phyloP scores from a whole-genome alignment of 2,113 vertebrate species.

The Physeter macrocephalus region DNA sequence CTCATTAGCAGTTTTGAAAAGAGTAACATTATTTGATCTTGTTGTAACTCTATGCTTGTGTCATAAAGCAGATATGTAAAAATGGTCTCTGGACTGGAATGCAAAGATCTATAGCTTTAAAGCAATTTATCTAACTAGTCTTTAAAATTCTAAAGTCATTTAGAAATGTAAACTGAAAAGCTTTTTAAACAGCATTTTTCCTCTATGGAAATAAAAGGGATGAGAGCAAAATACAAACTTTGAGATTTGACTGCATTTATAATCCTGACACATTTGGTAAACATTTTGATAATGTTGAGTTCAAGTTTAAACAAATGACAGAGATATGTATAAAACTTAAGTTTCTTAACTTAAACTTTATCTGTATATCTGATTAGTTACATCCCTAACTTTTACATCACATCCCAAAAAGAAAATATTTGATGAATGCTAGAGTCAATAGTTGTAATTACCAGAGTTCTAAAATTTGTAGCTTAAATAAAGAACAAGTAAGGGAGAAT shows the following conservation, averaged over 20 bases:
- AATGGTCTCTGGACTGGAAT: neutral
- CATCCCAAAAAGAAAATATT: neutral
- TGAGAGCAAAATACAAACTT: slow-evolving; percentile 41
- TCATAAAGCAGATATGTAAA: neutral
- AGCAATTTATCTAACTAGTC: slow-evolving; percentile 7
- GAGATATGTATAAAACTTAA: slow-evolving; percentile 4
- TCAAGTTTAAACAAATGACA: slow-evolving; percentile 52
- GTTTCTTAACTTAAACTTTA: slow-evolving; percentile 42
- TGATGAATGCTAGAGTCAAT: neutral
- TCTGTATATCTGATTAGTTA: neutral
- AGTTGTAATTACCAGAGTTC: neutral
- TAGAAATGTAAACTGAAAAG: slow-evolving; percentile 52
- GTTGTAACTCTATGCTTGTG: neutral
- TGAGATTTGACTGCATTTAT: slow-evolving; percentile 50
- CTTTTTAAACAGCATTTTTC: slow-evolving; percentile 47
- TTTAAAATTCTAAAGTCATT: slow-evolving; percentile 48
- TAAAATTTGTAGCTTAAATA: neutral
- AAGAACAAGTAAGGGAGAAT: neutral
- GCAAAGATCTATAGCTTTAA: slow-evolving; percentile 9
- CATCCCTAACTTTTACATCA: slow-evolving; percentile 6
- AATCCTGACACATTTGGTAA: slow-evolving; percentile 49
- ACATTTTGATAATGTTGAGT: slow-evolving; percentile 54
- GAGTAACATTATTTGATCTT: neutral
- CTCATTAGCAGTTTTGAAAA: neutral
- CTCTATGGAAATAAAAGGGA: slow-evolving; percentile 12